Conservation (phyloP, 1,140 invertebrate species). For the Pararge aegeria region DNA sequence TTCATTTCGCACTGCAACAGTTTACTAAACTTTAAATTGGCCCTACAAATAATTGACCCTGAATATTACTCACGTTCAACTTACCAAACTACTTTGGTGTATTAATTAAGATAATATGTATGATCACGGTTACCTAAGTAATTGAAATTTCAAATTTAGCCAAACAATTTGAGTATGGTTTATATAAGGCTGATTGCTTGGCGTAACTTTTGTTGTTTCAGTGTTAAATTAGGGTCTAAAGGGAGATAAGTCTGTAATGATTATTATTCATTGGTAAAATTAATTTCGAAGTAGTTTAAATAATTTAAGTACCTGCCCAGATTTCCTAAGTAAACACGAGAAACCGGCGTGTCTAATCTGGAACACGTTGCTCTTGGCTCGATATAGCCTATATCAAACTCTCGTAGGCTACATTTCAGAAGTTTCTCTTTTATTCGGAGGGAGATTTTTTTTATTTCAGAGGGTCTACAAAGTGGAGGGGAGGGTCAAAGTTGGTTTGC, state of each 20-base stretch:
- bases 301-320: no score
- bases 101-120: slow-evolving; percentile 44
- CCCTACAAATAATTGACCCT: slow-evolving; percentile 22
- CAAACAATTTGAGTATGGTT: slow-evolving; percentile 38
- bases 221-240: slow-evolving; percentile 24
- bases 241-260: not conserved
- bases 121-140: slow-evolving; percentile 31
- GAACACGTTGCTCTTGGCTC: no score
- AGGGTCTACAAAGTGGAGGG: no score
- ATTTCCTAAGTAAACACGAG: no score
- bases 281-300: no score
- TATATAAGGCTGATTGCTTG: slow-evolving; percentile 36
- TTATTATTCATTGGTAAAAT: not conserved
- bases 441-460: no score
- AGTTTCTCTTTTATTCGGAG: no score
- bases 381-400: no score
- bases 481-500: no score
- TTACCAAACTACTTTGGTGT: slow-evolving; percentile 28
- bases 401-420: no score
- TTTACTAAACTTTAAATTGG: not conserved
- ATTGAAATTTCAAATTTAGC: slow-evolving; percentile 44
- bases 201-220: slow-evolving; percentile 28
- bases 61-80: slow-evolving; percentile 30
- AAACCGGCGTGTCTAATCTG: no score
- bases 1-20: not conserved